These are phyloP conservation scores for Anoplius nigerrimus DNA, from an alignment of 2,888 invertebrate species.

Conservation along the genomic window DNA sequence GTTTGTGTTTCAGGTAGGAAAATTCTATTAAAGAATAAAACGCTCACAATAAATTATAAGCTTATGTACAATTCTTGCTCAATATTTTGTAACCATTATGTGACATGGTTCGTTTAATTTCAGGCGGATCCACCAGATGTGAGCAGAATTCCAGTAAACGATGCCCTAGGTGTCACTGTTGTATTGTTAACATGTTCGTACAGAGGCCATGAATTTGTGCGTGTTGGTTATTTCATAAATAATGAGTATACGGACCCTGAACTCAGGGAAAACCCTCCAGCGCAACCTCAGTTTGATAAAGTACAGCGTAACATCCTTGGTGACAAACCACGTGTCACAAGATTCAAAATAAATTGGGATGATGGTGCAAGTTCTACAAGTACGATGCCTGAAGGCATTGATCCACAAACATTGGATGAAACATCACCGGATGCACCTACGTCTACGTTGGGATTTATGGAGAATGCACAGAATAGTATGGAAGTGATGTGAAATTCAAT, in stretches of 20 bases:
- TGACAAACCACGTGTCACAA: constrained; percentile 91
- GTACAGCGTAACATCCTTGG: constrained; percentile 79
- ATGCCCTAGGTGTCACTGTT: constrained; percentile 98
- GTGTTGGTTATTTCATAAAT: constrained; percentile 99
- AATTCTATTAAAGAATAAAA: no score
- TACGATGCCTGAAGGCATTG: constrained; percentile 66
- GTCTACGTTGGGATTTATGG: constrained; percentile 68
- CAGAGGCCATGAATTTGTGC: constrained; percentile 92
- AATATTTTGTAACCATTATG: no score
- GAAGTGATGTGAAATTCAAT: constrained; percentile 70
- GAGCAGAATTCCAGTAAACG: constrained; percentile 93
- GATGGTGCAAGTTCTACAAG: constrained; percentile 76
- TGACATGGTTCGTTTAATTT: neutral
- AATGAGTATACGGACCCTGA: constrained; percentile 97
- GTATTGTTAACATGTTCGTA: constrained; percentile 97
- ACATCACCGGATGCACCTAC: constrained; percentile 67
- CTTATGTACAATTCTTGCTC: no score
- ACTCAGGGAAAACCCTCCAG: constrained; percentile 94
- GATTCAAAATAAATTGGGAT: constrained; percentile 98
- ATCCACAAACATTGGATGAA: constrained; percentile 66
- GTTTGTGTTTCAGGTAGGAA: constrained; percentile 90
- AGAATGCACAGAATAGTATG: constrained; percentile 73
- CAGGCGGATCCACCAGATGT: constrained; percentile 97
- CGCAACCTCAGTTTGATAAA: constrained; percentile 95
- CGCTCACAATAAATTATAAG: no score